phyloP scores from a whole-genome alignment of 1,140 invertebrate genomes.

The Megathymus violae region DNA sequence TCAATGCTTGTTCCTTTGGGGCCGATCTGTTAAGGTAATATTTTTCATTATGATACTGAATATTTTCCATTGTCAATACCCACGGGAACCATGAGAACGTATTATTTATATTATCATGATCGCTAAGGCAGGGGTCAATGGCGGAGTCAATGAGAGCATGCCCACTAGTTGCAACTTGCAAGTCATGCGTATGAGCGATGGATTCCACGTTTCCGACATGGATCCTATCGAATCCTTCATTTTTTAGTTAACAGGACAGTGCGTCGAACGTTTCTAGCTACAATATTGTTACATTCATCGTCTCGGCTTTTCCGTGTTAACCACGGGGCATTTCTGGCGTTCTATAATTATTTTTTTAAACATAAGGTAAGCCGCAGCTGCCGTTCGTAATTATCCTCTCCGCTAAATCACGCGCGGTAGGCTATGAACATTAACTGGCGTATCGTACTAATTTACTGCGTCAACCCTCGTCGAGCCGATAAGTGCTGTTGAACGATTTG shows the following conservation, averaged over 20 bases:
- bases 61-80: slow-evolving; percentile 50
- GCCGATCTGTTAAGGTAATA: slow-evolving; percentile 58
- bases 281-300: slow-evolving; percentile 22
- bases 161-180: slow-evolving; percentile 66
- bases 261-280: slow-evolving; percentile 12
- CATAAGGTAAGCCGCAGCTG: slow-evolving; percentile 23
- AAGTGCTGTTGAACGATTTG: slow-evolving; percentile 79
- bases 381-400: slow-evolving; percentile 58
- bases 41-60: slow-evolving; percentile 51
- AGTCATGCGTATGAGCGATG: slow-evolving; percentile 74
- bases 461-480: slow-evolving; percentile 71
- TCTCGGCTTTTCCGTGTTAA: slow-evolving; percentile 28
- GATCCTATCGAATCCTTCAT: slow-evolving; percentile 52
- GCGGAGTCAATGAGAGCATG: slow-evolving; percentile 79
- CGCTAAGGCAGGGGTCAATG: slow-evolving; percentile 70
- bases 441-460: slow-evolving; percentile 73
- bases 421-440: slow-evolving; percentile 71
- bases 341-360: slow-evolving; percentile 33
- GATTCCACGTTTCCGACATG: slow-evolving; percentile 76
- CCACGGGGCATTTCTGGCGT: slow-evolving; percentile 18
- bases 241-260: slow-evolving; percentile 34
- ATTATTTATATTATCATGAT: slow-evolving; percentile 77
- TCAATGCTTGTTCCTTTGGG: slow-evolving; percentile 49
- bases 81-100: slow-evolving; percentile 64
- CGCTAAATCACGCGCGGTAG: slow-evolving; percentile 65